Percentiles rank a stretch among this genome's conserved stretches.
Conservation (phyloP, 2,113 vertebrate species). For the Scomber japonicus region DNA sequence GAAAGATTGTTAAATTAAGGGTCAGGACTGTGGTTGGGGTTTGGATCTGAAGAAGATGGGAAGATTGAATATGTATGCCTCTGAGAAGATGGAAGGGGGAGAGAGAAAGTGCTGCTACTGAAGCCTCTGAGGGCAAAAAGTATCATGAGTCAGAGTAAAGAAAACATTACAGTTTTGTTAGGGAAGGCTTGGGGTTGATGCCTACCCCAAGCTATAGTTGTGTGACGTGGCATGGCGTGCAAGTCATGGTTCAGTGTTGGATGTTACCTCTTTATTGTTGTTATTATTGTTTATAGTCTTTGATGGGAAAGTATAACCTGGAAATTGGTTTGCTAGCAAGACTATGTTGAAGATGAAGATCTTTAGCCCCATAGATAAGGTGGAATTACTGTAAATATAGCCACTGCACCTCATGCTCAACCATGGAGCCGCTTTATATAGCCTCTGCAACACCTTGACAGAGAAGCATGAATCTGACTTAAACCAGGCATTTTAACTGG, state of each 20-base stretch:
- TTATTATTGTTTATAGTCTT: too few species aligned
- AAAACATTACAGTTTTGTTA: not conserved
- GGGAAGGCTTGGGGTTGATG: not conserved
- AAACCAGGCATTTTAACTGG: not conserved
- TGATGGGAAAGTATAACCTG: not conserved
- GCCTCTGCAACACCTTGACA: conserved; percentile 1
- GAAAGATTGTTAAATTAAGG: not conserved
- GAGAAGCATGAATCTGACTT: not conserved
- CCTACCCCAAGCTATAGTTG: not conserved
- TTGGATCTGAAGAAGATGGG: too few species aligned
- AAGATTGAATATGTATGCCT: too few species aligned
- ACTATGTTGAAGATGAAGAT: not conserved
- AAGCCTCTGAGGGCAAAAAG: too few species aligned
- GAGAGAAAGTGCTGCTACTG: too few species aligned
- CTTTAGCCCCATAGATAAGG: too few species aligned
- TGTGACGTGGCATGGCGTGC: not conserved
- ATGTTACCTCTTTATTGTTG: too few species aligned
- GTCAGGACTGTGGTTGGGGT: not conserved
- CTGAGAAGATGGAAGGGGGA: too few species aligned
- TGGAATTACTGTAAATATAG: not conserved
- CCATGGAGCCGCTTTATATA: not conserved
- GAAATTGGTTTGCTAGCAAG: not conserved
- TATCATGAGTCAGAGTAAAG: too few species aligned
- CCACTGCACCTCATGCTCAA: not conserved
- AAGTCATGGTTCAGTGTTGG: not conserved